Evolutionary conservation across 2,888 invertebrate genomes (phyloP), one percentile per base, ranked within the genome.

Genomic region (Aleiodes alternator): DNA sequence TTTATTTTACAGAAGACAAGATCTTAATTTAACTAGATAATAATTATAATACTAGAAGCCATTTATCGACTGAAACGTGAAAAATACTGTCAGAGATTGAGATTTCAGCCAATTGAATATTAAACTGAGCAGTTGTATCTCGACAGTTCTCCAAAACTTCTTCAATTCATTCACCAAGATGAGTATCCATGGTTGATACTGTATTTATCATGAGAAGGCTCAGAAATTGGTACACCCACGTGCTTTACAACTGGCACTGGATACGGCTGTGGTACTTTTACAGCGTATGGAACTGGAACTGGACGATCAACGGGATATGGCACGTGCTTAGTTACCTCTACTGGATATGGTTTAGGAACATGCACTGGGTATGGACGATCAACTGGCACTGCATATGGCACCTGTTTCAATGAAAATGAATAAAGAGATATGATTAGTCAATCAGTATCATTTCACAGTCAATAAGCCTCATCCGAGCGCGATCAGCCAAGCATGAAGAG

Each of bases 311-410:
- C 87, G 12, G 89, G 85, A 29, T 85, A 81, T n/a, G 87, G 82
- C 16, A 89, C 86, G 80, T 86, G 87, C 53, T 84, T 87, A 74
- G 88, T 86, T 6, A 90, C 87, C 55, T 88, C 85, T 9, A 90
- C 90, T 61, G 90, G 88, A 81, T 89, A 87, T 0, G 88, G 89
- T 68, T 86, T 88, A 4, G 88, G 87, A 3, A 90, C 87, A 34
- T 84, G 85, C 4, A 90, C 89, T 14, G 89, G 85, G 76, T 86
- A 85, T 0, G 89, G 90, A 23, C 88, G 86, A 72, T 89, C 89
- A 12, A 90, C 89, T 5, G 86, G 88, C 4, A 88, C 88, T 64
- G 89, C 87, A 34, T 87, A 86, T 51, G 89, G 88, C n/a, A 88
- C 87, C 87, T 87, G 75, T 72, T 77, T 43, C 23, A 43, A 55